Evolutionary conservation across 2,113 vertebrate species (phyloP), one percentile per base, ranked within the genome.

Genomic region (Lethenteron camtschaticum): DNA sequence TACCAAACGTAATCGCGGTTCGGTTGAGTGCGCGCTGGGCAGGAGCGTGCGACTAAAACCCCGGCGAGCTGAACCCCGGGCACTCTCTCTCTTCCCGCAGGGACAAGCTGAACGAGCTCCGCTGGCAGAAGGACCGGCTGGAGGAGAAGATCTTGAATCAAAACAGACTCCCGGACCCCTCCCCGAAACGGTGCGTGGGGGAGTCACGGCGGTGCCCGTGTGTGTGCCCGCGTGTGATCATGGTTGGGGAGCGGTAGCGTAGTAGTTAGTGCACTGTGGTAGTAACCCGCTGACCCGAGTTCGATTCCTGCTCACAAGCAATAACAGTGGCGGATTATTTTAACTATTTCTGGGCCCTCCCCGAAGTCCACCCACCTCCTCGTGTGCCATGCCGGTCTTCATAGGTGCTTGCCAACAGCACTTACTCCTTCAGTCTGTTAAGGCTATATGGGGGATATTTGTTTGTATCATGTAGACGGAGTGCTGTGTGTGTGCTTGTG

Each of bases 121-220:
- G 87, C 20, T 78, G 87, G 1, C 87, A 92, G 77, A 92, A 92
- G 73, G 87, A 90, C 79, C 90, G 89, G 75, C 76, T 92, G 77
- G 85, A 90, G 72, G 89, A 92, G 78, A 92, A 92, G 79, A 92
- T 92, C 70, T 90, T 90, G 88, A 87, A 92, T 75, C 89, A 92
- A 74, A 90, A 90, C 72, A 76, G 89, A 9, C 85, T 92, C 68
- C 78, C 90, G 71, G 89, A 88, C 58, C 86, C 87, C 4, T 79
- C 69, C 69, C 77, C 86, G 73, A 75, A 79, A 76, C 75, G 77
- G 16, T 75, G 74, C 71, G 80, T 80, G 79, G 80, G 78, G 71
- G 20, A 18, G n/a, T 73, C 41, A 75, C 63, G 73, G 79, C 75
- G 82, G 82, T 82, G 84, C 9, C 56, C 9, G 10, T 10, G 55